Evolutionary conservation across 1,140 invertebrate genomes (phyloP).

Genomic region (Apis dorsata): DNA sequence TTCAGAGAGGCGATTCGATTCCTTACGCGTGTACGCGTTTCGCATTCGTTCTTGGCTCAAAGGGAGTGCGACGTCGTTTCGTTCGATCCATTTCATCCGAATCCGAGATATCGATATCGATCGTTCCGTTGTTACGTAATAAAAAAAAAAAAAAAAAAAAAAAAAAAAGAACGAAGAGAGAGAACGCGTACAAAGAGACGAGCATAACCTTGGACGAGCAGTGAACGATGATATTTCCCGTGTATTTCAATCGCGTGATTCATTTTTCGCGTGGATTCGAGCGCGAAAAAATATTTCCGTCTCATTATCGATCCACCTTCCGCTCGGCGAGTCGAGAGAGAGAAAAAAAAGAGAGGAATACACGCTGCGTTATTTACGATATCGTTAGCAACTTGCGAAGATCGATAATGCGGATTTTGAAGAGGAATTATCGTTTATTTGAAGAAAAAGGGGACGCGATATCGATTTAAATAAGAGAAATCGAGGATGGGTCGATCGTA

Average conservation of each 20-base stretch:
- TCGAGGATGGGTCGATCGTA: not conserved
- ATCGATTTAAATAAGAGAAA: too few relatives aligned
- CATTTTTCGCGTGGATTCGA: conserved; percentile 8
- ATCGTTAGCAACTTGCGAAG: too few relatives aligned
- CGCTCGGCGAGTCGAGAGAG: not conserved
- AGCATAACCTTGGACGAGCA: conserved; percentile 19
- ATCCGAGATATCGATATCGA: conserved; percentile 30
- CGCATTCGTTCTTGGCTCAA: not conserved
- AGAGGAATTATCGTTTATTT: too few relatives aligned
- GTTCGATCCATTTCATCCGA: not conserved
- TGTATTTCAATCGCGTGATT: conserved; percentile 15
- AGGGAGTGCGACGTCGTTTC: not conserved
- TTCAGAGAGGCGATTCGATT: conserved; percentile 13
- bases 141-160: not conserved
- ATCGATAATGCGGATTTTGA: not conserved
- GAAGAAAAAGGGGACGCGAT: too few relatives aligned
- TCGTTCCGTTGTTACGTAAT: conserved; percentile 36
- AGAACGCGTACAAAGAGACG: conserved; percentile 2
- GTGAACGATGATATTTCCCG: not conserved
- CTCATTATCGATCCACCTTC: conserved; percentile 24
- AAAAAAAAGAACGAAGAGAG: not conserved
- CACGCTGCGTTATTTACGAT: too few relatives aligned
- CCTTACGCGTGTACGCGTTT: not conserved
- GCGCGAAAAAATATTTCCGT: not conserved
- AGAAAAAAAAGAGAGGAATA: too few relatives aligned